Conservation (phyloP, 2,113 vertebrate species). For the Recurvirostra avosetta region DNA sequence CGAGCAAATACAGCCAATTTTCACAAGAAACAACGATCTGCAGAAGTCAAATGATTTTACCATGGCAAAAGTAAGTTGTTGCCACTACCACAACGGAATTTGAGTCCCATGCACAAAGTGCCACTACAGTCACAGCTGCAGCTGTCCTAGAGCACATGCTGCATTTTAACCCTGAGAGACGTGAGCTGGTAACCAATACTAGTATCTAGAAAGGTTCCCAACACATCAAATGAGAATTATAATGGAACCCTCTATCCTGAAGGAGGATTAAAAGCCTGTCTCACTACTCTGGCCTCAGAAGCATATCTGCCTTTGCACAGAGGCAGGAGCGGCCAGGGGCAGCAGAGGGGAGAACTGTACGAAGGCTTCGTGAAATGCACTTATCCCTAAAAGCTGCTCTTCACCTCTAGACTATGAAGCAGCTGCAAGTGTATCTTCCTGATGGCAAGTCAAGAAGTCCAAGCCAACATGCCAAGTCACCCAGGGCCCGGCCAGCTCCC, state of each 20-base stretch:
- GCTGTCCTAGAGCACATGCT: background rate
- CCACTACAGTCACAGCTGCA: background rate
- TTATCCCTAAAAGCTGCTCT: constrained; percentile 17
- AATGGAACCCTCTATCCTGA: background rate
- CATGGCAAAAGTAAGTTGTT: background rate
- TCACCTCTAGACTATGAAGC: background rate
- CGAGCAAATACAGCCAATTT: background rate
- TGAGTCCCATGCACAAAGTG: background rate
- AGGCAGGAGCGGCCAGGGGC: constrained; percentile 9
- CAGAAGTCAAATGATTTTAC: background rate
- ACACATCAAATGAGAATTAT: background rate
- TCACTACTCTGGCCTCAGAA: background rate
- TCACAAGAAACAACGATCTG: background rate
- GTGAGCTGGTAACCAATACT: background rate
- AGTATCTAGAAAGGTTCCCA: background rate
- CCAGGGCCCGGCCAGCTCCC: too few relatives aligned
- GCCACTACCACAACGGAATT: background rate
- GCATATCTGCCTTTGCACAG: background rate
- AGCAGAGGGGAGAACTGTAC: background rate
- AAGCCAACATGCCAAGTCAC: too few relatives aligned
- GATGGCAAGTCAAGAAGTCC: background rate
- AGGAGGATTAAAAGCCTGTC: background rate
- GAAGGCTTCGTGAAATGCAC: background rate
- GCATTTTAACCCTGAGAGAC: background rate
- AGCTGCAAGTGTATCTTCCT: background rate